Base-by-base conservation (phyloP, 1,140 invertebrate genomes). In the Aphaenogaster floridana region DNA sequence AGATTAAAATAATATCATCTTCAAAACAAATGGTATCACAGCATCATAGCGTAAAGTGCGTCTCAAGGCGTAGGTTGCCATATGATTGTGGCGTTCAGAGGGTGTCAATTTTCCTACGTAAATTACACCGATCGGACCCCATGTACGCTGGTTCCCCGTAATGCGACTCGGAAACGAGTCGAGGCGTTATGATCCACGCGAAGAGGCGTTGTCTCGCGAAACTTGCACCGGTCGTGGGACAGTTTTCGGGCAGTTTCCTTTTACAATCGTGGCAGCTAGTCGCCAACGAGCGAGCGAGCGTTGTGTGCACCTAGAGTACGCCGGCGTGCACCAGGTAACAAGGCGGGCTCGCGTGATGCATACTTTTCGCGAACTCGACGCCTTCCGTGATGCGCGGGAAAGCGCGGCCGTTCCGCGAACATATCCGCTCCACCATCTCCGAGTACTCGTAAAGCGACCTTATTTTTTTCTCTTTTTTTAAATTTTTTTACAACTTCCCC, bases 371-470 rank as follows among this genome's bases (percentile, higher is more conserved):
- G 92, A 94, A 94, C 93, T 93, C 93, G 89, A 85, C 92, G 94
- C 94, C 94, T 94, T 94, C 90, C 94, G 94, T 95, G 94, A 94
- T 93, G 93, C 92, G 89, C 84, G 92, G 91, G 93, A 84, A 72
- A 93, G 93, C 61, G 66, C 66, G 68, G 84, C 87, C 79, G 93
- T 95, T 95, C 93, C 91, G 91, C 93, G 93, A 95, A 95, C 90
- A 86, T 92, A 92, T 92, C 94, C 93, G 92, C 88, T 93, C 94
- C 90, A 87, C 86, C 92, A 93, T 94, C 93, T 94, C 93, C 91
- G 88, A 89, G 92, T 94, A 94, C 94, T 95, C 94, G 94, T 95
- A 94, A 95, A 94, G 91, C 93, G 93, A 94, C 92, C 92, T 93
- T 90, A 93, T 93, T 94, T 93, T 42, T 50, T 28, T 59, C 3